phyloP scores from a whole-genome alignment of 92 coral and sea anemone genomes.

The Virgularia gustaviana region DNA sequence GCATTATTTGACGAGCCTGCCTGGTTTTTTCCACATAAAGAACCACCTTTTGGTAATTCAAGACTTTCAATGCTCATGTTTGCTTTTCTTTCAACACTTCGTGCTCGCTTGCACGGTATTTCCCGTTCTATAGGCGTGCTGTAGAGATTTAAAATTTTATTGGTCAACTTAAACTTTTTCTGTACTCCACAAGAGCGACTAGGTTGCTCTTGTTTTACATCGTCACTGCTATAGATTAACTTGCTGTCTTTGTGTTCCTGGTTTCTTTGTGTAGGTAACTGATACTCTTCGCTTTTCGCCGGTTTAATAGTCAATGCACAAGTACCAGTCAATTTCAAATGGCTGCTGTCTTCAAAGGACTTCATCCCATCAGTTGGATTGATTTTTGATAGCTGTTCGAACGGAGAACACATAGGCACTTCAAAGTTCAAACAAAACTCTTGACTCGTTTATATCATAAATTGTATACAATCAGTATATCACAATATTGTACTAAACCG shows the following conservation, averaged over 20 bases:
- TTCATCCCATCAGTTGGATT: neutral
- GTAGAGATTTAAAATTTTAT: slow-evolving; percentile 22
- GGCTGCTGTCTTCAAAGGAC: no score
- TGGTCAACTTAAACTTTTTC: slow-evolving; percentile 9
- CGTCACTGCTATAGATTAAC: neutral
- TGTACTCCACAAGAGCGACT: neutral
- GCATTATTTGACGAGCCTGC: no score
- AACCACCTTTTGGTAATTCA: neutral
- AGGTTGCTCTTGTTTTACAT: neutral
- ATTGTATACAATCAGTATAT: no score
- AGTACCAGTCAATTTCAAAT: slow-evolving; percentile 10
- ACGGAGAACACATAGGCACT: no score
- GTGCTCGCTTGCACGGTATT: slow-evolving; percentile 11
- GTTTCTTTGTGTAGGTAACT: slow-evolving; percentile 28
- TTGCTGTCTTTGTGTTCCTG: slow-evolving; percentile 1
- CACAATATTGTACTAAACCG: no score
- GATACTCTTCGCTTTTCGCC: slow-evolving; percentile 19
- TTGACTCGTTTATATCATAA: no score
- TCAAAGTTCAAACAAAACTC: no score
- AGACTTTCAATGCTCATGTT: neutral
- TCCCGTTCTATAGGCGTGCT: slow-evolving; percentile 25
- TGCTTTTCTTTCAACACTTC: slow-evolving; percentile 12
- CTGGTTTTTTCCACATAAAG: neutral
- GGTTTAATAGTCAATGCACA: slow-evolving; percentile 1
- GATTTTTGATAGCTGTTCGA: no score